Percentiles rank a stretch among this genome's conserved stretches.
phyloP scores from a whole-genome alignment of 1,140 invertebrate genomes.

The Grapholita molesta region DNA sequence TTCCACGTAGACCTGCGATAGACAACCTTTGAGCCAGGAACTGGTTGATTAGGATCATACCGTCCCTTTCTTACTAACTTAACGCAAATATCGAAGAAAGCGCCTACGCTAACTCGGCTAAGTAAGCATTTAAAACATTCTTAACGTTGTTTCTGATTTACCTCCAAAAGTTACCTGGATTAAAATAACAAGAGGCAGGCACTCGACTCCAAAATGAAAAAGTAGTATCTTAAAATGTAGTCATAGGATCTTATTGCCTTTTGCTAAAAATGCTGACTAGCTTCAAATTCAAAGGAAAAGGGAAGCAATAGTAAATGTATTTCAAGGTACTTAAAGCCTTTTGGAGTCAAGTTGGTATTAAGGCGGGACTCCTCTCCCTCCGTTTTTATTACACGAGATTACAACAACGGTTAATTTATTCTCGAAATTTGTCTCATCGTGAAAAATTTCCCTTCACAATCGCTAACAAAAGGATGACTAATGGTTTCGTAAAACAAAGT shows the following conservation, averaged over 20 bases:
- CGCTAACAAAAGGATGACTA: conserved; percentile 75
- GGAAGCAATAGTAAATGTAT: neutral
- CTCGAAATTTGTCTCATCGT: conserved; percentile 74
- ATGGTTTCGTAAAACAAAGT: conserved; percentile 73
- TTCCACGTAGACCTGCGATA: too few relatives aligned
- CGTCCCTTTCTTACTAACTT: neutral
- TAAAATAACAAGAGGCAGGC: conserved; percentile 40
- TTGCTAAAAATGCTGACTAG: neutral
- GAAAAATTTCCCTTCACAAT: conserved; percentile 73
- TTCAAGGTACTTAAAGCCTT: neutral
- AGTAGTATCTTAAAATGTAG: neutral
- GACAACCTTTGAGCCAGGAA: too few relatives aligned
- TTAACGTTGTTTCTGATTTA: conserved; percentile 22
- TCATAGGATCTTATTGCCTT: neutral
- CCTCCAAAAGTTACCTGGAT: conserved; percentile 28
- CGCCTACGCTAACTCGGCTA: neutral
- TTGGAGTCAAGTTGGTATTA: neutral
- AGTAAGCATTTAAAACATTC: neutral
- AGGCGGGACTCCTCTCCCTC: neutral
- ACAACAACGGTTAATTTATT: conserved; percentile 72
- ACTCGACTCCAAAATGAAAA: conserved; percentile 18
- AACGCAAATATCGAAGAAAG: neutral
- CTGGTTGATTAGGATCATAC: neutral
- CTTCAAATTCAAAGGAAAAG: neutral
- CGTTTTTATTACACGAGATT: neutral